Base-by-base conservation (phyloP, 2,797 vertebrate species). In the Paedocypris micromegethes region DNA sequence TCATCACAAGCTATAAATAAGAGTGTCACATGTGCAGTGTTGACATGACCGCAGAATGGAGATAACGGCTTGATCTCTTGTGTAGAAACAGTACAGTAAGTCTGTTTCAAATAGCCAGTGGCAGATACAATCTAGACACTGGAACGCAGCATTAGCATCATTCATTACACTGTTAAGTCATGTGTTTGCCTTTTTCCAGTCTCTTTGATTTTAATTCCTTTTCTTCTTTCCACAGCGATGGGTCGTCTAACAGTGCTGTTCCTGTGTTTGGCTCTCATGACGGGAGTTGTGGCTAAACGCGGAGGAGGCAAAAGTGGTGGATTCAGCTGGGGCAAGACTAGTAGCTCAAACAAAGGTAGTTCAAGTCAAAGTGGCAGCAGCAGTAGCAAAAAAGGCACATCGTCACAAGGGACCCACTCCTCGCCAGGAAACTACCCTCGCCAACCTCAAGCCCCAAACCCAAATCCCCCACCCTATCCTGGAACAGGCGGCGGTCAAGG, bases 381-480 rank as follows among this genome's bases (percentile, higher is more conserved):
- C 62, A 74, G 55, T 39, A 72, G 55, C 58, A 68, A 48, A 8
- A 71, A 51, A 74, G 68, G 68, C 6, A 58, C 67, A 4, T 69
- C 76, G 48, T 72, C 77, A 49, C 55, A 65, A 58, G 72, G 74
- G 50, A 74, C 77, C 40, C 74, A 75, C 47, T 60, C 72, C 0
- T 3, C 67, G 4, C 65, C 65, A 52, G 77, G 61, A 46, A 78
- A 76, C 65, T 78, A 78, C 48, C 77, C 77, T 59, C 77, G 77
- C 4, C 77, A 78, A 64, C 77, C 77, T 62, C 77, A 78, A 49
- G 66, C 68, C 44, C 77, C 77, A 62, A 76, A 78, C 50, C 77
- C 72, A 9, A 78, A 78, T 72, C 72, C 77, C 45, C 77, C 74
- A 23, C 65, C 71, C 5, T 72, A 78, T 64, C 77, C 77, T 55